phyloP scores from a whole-genome alignment of 2,888 invertebrate genomes.

The Andrena praecox region DNA sequence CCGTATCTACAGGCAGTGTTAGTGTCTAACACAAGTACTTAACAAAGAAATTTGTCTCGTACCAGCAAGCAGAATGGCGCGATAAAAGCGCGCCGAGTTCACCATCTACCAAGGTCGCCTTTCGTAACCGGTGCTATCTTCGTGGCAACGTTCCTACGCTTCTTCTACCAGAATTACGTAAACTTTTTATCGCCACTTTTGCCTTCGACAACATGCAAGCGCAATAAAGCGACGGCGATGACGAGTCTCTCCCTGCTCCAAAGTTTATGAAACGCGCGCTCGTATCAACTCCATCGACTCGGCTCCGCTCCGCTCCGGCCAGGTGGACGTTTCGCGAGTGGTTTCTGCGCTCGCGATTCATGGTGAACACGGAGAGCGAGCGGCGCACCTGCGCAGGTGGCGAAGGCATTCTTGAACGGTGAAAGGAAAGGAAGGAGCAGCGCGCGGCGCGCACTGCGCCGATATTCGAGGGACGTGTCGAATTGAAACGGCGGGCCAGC shows the following conservation, averaged over 20 bases:
- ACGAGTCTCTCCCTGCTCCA: not conserved
- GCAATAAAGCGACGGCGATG: not conserved
- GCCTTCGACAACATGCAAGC: not conserved
- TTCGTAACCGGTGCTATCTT: slow-evolving; percentile 39
- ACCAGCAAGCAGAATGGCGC: slow-evolving; percentile 42
- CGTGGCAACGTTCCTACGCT: not conserved
- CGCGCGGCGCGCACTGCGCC: not conserved
- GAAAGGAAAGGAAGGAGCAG: slow-evolving; percentile 67
- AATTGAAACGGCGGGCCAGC: not conserved
- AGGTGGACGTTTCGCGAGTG: not conserved
- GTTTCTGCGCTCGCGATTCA: not conserved
- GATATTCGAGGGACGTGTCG: not conserved
- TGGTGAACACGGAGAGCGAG: not conserved
- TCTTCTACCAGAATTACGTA: slow-evolving; percentile 15
- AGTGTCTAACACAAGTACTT: slow-evolving; percentile 6
- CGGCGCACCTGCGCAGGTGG: not conserved
- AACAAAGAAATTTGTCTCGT: slow-evolving; percentile 50
- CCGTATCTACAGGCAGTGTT: slow-evolving; percentile 3
- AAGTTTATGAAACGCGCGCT: not conserved
- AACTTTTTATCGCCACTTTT: not conserved
- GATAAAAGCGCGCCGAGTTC: slow-evolving; percentile 47
- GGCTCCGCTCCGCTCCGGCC: not conserved
- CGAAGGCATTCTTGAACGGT: slow-evolving; percentile 43
- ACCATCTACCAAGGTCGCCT: slow-evolving; percentile 44
- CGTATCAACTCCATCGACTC: not conserved